A percentile compares a stretch with the other conserved stretches of the same genome.
phyloP scores from a whole-genome alignment of 2,888 invertebrate genomes.

The Lapara coniferarum region DNA sequence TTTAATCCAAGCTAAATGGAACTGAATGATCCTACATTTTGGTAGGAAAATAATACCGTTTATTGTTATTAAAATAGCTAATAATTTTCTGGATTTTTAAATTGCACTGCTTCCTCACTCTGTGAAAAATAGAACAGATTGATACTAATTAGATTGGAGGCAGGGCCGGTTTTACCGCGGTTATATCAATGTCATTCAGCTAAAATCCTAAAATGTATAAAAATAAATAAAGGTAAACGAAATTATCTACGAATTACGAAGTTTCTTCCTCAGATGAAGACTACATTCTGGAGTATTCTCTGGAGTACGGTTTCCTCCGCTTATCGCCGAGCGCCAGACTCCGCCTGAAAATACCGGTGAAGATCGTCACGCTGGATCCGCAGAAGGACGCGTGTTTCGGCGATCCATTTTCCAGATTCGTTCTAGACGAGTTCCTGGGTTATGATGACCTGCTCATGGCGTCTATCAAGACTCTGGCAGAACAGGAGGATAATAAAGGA shows the following conservation, averaged over 20 bases:
- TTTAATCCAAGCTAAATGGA: no score
- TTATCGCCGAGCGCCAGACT: slow-evolving; percentile 93
- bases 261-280: slow-evolving; percentile 88
- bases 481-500: slow-evolving; percentile 98
- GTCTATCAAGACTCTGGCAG: slow-evolving; percentile 96
- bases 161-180: no score
- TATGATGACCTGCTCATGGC: slow-evolving; percentile 99
- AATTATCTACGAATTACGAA: not conserved
- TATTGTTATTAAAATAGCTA: no score
- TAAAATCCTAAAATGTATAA: no score
- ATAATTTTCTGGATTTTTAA: no score
- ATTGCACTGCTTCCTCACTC: no score
- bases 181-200: no score
- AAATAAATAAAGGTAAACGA: no score
- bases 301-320: slow-evolving; percentile 98
- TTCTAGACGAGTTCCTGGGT: slow-evolving; percentile 96
- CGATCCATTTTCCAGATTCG: slow-evolving; percentile 93
- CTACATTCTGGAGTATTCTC: slow-evolving; percentile 98
- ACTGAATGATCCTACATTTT: no score
- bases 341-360: slow-evolving; percentile 95
- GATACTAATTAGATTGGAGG: no score
- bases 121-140: no score
- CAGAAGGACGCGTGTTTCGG: slow-evolving; percentile 96
- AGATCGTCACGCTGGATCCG: slow-evolving; percentile 94
- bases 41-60: no score